phyloP scores from a whole-genome alignment of 1,140 invertebrate species.

The Zaprionus africanus region DNA sequence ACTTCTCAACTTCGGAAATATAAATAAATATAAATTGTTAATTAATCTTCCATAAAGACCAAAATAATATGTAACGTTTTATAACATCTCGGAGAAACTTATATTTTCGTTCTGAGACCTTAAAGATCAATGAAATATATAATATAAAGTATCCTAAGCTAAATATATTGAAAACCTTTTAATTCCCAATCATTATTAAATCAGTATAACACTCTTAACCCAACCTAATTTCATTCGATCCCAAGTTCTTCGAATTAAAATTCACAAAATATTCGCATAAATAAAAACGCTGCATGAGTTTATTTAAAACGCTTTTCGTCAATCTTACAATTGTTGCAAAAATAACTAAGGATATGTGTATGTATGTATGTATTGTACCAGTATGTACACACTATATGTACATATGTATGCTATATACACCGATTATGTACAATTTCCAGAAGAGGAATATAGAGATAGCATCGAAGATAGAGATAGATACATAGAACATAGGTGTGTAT shows the following conservation, averaged over 20 bases:
- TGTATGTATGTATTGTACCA: constrained; percentile 24
- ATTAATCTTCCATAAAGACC: too few species aligned
- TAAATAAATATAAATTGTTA: too few species aligned
- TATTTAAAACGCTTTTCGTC: constrained; percentile 78
- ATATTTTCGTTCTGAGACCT: too few species aligned
- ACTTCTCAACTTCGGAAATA: background rate
- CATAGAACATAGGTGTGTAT: constrained; percentile 35
- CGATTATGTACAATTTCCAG: constrained; percentile 61
- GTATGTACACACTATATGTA: constrained; percentile 9
- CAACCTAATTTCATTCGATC: too few species aligned
- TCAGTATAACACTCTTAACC: background rate
- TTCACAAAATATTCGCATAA: constrained; percentile 53
- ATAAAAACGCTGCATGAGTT: constrained; percentile 67
- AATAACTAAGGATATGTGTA: constrained; percentile 58
- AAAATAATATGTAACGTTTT: too few species aligned
- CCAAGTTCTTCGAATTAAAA: background rate
- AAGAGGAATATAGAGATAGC: constrained; percentile 21
- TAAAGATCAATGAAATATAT: too few species aligned
- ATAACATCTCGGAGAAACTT: too few species aligned
- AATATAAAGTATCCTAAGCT: too few species aligned
- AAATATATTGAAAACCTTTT: too few species aligned
- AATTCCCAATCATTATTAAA: too few species aligned
- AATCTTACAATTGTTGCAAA: constrained; percentile 82
- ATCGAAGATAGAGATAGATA: constrained; percentile 41
- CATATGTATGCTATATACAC: constrained; percentile 45